These are phyloP conservation scores for Megaustenia siamemsis DNA, from an alignment of 2,888 invertebrate species.

Conservation along the genomic window DNA sequence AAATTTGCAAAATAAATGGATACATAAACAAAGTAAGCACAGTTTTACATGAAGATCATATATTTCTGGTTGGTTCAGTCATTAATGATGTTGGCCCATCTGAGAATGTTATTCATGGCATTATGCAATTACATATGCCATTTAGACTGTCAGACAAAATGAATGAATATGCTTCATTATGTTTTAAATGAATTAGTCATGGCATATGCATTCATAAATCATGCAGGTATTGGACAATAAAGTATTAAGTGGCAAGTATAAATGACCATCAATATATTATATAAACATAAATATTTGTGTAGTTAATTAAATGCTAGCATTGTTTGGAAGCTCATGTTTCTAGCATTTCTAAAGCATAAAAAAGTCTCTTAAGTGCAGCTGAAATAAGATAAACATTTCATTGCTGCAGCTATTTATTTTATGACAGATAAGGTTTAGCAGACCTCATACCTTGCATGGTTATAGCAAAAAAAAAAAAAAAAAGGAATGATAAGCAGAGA, in stretches of 20 bases:
- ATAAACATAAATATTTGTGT: too few relatives aligned
- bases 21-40: neutral
- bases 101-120: too few relatives aligned
- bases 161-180: too few relatives aligned
- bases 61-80: too few relatives aligned
- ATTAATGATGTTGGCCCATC: too few relatives aligned
- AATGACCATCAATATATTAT: too few relatives aligned
- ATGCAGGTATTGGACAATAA: too few relatives aligned
- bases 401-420: neutral
- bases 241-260: neutral
- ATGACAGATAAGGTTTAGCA: neutral
- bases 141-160: too few relatives aligned
- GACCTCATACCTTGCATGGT: neutral
- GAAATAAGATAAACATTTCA: neutral
- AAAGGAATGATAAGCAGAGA: constrained; percentile 50
- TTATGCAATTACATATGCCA: too few relatives aligned
- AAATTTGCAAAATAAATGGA: neutral
- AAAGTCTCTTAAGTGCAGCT: neutral
- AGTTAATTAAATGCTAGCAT: neutral
- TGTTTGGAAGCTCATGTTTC: neutral
- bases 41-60: neutral
- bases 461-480: neutral
- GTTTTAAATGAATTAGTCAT: too few relatives aligned
- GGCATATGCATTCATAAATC: too few relatives aligned
- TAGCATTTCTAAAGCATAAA: neutral